Base-by-base conservation (phyloP, 2,113 vertebrate genomes). In the Rhinoptilus africanus region DNA sequence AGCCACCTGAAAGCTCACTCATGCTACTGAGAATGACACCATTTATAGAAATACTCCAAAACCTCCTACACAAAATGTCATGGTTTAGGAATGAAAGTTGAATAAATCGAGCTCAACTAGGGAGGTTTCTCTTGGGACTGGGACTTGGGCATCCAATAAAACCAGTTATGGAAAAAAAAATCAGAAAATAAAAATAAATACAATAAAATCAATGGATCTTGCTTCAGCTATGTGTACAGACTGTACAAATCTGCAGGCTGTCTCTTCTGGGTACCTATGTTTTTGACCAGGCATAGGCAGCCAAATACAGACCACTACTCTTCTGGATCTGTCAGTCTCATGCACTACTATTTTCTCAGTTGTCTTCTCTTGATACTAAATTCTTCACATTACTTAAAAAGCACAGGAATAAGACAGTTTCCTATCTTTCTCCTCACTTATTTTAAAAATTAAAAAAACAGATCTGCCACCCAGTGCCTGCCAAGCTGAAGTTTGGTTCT, bases 381-480 rank as follows among this genome's bases (percentile, higher is more conserved):
- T 72, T 85, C 39, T 64, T 77, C 43, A 68, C 27, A 21, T 85
- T 87, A 59, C 71, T 73, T 51, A 60, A 77, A 69, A 82, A 85
- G 60, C 17, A 72, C 13, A 84, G 48, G 48, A 95, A 75, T 73
- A 94, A 83, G 60, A 54, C 34, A 15, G n/a, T 81, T 96, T 96
- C 72, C 72, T 86, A 87, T 66, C 56, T 82, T 87, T 85, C 89
- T 78, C 85, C 17, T 6, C 67, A 51, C 51, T 90, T 76, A 68
- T 66, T 97, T 96, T 93, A 63, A 72, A 93, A 95, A 98, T 80
- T 91, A 80, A 66, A 68, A 94, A 93, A 96, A 69, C 78, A 96
- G 94, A 95, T 84, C 85, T 92, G 53, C 37, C 59, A 91, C 79
- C 35, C 51, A 80, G n/a, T 67, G 80, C 39, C 76, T 96, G 96